Evolutionary conservation across 2,113 vertebrate genomes (phyloP).

Genomic region (Geococcyx californianus): DNA sequence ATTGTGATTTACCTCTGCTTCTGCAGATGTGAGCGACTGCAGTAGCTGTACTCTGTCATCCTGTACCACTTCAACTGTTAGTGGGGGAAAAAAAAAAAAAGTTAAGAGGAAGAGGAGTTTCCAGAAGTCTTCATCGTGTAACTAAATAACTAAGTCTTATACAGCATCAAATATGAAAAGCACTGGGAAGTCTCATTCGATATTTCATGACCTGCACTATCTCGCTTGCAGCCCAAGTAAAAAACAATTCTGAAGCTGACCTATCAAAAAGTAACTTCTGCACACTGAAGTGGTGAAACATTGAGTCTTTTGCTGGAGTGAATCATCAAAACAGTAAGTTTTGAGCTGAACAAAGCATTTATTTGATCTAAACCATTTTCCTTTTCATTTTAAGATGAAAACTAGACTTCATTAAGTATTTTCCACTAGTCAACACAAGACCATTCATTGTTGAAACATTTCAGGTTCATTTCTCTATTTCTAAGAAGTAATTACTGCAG

Average conservation of each 20-base stretch:
- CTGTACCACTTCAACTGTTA: slow-evolving; percentile 73
- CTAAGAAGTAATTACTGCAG: not conserved
- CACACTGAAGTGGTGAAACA: not conserved
- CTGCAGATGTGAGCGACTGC: slow-evolving; percentile 66
- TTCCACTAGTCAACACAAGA: not conserved
- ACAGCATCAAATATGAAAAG: not conserved
- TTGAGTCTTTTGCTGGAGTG: not conserved
- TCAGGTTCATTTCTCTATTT: not conserved
- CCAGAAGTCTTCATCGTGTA: not conserved
- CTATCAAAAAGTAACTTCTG: not conserved
- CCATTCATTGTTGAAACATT: not conserved
- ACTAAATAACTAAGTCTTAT: not conserved
- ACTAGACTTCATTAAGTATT: not conserved
- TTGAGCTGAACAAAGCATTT: not conserved
- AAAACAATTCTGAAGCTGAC: not conserved
- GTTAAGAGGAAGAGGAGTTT: not conserved
- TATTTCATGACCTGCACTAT: not conserved
- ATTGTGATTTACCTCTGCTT: slow-evolving; percentile 70
- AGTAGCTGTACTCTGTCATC: slow-evolving; percentile 82
- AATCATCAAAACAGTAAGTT: not conserved
- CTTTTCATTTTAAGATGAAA: not conserved
- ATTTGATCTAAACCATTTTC: not conserved
- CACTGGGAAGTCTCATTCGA: not conserved
- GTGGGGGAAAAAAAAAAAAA: not conserved
- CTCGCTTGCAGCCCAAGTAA: not conserved